A percentile compares a stretch with the other conserved stretches of the same genome.
phyloP scores from a whole-genome alignment of 2,797 vertebrate species.

The Diplodus puntazzo region DNA sequence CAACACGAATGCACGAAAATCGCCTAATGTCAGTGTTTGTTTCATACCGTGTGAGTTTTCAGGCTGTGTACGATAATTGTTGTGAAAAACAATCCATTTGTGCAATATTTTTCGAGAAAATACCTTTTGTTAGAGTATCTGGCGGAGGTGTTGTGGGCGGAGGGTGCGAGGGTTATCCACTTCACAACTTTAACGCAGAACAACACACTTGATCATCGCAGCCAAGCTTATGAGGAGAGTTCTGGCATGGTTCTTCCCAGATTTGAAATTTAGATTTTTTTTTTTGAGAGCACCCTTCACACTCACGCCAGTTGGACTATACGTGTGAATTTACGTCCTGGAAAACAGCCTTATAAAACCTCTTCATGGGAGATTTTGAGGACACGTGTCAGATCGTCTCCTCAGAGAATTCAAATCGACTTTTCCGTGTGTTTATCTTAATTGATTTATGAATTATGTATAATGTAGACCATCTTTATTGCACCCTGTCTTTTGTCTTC shows the following conservation, averaged over 20 bases:
- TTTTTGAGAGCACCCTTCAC: neutral
- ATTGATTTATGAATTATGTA: slow-evolving; percentile 37
- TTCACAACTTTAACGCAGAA: slow-evolving; percentile 24
- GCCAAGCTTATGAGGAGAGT: neutral
- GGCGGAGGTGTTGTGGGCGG: slow-evolving; percentile 14
- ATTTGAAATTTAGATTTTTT: slow-evolving; percentile 12
- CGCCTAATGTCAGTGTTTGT: too few species aligned
- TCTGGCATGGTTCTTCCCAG: neutral
- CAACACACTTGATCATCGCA: neutral
- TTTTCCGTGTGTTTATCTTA: neutral
- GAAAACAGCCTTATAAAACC: neutral
- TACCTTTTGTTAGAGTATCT: too few species aligned
- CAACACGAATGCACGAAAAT: too few species aligned
- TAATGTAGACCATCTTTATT: neutral
- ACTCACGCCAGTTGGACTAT: neutral
- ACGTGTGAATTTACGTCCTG: slow-evolving; percentile 20
- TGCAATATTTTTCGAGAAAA: too few species aligned
- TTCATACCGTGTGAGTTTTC: too few species aligned
- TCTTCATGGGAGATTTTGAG: neutral
- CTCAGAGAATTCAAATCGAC: neutral
- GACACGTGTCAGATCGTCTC: neutral
- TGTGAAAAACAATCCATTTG: too few species aligned
- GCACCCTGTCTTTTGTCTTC: slow-evolving; percentile 23
- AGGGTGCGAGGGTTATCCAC: slow-evolving; percentile 1
- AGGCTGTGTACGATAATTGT: too few species aligned